Percentiles rank a stretch among this genome's conserved stretches.
Evolutionary conservation across 2,113 vertebrate species (phyloP).

Genomic region (Tringa solitaria): DNA sequence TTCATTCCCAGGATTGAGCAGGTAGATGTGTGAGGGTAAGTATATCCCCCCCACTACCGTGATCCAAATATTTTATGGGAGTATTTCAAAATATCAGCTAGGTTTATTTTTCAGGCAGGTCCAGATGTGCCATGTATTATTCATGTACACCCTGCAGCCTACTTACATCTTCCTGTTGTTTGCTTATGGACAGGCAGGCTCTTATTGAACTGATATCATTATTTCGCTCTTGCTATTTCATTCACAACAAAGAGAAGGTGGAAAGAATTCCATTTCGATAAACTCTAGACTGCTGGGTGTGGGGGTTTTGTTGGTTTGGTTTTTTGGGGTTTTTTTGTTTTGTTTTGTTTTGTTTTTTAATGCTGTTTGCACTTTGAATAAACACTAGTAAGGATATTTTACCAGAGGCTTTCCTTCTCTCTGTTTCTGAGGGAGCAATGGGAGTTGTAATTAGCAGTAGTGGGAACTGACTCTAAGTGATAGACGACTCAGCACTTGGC

Average conservation of each 20-base stretch:
- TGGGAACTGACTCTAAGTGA: conserved; percentile 27
- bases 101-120: neutral
- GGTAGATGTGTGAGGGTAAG: neutral
- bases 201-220: neutral
- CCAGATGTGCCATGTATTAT: neutral
- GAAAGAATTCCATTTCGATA: neutral
- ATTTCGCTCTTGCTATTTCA: neutral
- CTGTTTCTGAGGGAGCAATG: neutral
- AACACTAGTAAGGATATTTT: neutral
- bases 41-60: no score
- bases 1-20: neutral
- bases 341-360: neutral
- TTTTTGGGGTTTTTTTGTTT: neutral
- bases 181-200: neutral
- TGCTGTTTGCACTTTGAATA: neutral
- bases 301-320: neutral
- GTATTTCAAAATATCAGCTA: neutral
- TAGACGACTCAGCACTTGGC: conserved; percentile 52
- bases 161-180: neutral
- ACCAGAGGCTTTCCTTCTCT: neutral
- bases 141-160: neutral
- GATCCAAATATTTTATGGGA: neutral
- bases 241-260: neutral
- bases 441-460: conserved; percentile 50
- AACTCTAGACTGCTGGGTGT: neutral